phyloP scores from a whole-genome alignment of 2,888 invertebrate genomes.

The Cosmia pyralina region DNA sequence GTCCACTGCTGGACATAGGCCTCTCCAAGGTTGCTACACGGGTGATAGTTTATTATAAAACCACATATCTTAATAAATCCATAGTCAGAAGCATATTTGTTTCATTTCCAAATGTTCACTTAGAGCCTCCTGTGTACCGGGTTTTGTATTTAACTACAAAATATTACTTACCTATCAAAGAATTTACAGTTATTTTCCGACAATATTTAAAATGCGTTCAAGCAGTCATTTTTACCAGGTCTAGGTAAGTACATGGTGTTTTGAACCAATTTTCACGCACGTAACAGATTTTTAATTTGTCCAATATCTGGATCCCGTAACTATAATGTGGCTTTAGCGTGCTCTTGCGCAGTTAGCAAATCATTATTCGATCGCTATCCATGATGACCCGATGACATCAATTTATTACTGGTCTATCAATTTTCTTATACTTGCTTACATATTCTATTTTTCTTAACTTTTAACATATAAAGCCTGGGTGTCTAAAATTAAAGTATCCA shows the following conservation, averaged over 20 bases:
- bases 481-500: constrained; percentile 2
- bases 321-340: constrained; percentile 73
- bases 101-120: background rate
- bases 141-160: background rate
- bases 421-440: background rate
- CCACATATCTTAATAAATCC: background rate
- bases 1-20: too few relatives aligned
- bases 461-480: background rate
- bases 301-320: constrained; percentile 73
- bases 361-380: constrained; percentile 41
- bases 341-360: constrained; percentile 62
- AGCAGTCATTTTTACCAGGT: constrained; percentile 3
- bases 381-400: constrained; percentile 71
- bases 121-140: too few relatives aligned
- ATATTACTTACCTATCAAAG: background rate
- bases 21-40: background rate
- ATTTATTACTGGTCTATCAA: constrained; percentile 29
- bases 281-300: constrained; percentile 47
- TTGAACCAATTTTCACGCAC: constrained; percentile 51
- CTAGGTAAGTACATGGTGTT: constrained; percentile 10
- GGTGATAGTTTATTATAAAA: background rate
- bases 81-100: background rate
- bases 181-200: constrained; percentile 10
- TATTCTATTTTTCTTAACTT: background rate
- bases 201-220: background rate